A percentile compares a stretch with the other conserved stretches of the same genome.
phyloP scores from a whole-genome alignment of 2,888 invertebrate genomes.

The Cancer borealis region DNA sequence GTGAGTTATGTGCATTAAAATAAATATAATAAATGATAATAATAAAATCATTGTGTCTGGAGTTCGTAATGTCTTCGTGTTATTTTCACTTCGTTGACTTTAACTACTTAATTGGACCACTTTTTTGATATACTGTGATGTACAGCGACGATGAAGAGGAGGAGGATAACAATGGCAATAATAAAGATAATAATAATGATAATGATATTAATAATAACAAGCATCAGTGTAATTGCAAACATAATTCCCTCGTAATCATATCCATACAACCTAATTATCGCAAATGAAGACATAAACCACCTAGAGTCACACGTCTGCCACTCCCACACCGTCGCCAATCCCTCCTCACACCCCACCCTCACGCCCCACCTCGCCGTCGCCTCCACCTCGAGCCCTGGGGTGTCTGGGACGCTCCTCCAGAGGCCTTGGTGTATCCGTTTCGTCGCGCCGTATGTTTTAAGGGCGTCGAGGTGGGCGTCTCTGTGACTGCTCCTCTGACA shows the following conservation, averaged over 20 bases:
- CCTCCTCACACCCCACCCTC: background rate
- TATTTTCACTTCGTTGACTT: conserved; percentile 10
- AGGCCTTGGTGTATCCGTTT: background rate
- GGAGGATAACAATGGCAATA: background rate
- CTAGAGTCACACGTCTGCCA: background rate
- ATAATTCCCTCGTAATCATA: background rate
- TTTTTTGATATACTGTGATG: background rate
- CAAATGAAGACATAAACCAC: background rate
- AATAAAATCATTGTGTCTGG: background rate
- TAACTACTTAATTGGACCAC: background rate
- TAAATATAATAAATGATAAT: background rate
- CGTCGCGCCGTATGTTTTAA: background rate
- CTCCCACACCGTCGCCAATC: background rate
- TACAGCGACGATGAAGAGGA: too few relatives aligned
- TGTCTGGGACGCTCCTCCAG: conserved; percentile 6
- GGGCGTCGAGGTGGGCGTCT: background rate
- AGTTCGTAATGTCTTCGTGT: background rate
- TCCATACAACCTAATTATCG: background rate
- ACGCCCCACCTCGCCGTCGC: background rate
- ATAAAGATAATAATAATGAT: background rate
- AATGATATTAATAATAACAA: background rate
- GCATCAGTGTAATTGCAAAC: background rate
- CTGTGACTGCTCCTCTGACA: background rate
- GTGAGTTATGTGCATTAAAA: too few relatives aligned
- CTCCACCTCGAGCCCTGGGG: background rate